Evolutionary conservation across 1,140 invertebrate species (phyloP).

Genomic region (Heliconius eleuchia): DNA sequence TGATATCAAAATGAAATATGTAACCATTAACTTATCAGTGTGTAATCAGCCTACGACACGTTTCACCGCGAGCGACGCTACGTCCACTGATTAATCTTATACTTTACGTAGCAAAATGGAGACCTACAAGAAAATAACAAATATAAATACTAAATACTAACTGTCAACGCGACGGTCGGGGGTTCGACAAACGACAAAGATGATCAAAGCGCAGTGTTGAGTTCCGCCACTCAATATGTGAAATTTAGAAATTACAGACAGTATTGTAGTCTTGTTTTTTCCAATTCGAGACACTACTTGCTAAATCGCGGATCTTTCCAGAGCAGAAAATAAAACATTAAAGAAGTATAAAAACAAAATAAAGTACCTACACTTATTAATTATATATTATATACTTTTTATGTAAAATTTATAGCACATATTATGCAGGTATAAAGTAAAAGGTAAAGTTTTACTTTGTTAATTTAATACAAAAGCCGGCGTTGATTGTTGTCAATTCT

Average conservation of each 20-base stretch:
- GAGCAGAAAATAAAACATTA: too few relatives aligned
- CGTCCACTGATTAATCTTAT: constrained; percentile 31
- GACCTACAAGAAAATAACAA: constrained; percentile 3
- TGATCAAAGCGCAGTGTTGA: too few relatives aligned
- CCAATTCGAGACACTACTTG: too few relatives aligned
- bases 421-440: neutral
- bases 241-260: too few relatives aligned
- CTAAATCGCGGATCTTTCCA: too few relatives aligned
- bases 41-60: constrained; percentile 33
- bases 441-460: neutral
- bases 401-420: neutral
- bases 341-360: neutral
- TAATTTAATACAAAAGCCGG: neutral
- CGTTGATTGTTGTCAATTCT: constrained; percentile 1
- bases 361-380: too few relatives aligned
- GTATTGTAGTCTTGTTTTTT: too few relatives aligned
- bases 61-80: constrained; percentile 17
- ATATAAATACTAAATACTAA: neutral
- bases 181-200: too few relatives aligned
- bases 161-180: neutral
- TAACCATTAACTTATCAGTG: constrained; percentile 30
- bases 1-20: constrained; percentile 23
- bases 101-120: constrained; percentile 16
- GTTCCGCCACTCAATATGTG: too few relatives aligned
- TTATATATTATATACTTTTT: too few relatives aligned